phyloP scores from a whole-genome alignment of 2,888 invertebrate species.

The Operophtera brumata region DNA sequence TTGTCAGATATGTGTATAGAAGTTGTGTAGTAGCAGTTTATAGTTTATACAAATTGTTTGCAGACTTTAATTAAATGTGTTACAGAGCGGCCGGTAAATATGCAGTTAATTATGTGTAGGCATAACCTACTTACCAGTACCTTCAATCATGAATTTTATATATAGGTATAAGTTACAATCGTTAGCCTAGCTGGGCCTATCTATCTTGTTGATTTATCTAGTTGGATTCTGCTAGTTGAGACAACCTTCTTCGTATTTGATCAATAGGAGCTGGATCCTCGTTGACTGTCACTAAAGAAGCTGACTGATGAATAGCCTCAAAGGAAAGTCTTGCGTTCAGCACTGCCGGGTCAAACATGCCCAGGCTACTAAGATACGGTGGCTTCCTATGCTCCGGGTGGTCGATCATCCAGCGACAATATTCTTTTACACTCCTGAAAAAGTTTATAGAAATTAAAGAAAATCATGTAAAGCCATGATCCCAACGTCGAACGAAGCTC shows the following conservation, averaged over 20 bases:
- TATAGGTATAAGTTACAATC: too few species aligned
- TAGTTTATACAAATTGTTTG: too few species aligned
- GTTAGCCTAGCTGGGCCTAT: not conserved
- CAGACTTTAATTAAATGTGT: too few species aligned
- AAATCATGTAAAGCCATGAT: too few species aligned
- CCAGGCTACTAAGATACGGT: slow-evolving; percentile 75
- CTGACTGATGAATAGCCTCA: slow-evolving; percentile 46
- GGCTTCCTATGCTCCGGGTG: slow-evolving; percentile 78
- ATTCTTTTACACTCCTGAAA: slow-evolving; percentile 80
- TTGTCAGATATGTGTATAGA: not conserved
- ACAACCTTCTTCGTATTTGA: slow-evolving; percentile 57
- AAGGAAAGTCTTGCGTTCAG: slow-evolving; percentile 61
- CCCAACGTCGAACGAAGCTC: too few species aligned
- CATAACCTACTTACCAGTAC: too few species aligned
- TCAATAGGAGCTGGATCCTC: slow-evolving; percentile 56
- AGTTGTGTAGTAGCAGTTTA: too few species aligned
- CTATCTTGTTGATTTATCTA: slow-evolving; percentile 1
- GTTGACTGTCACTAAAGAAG: slow-evolving; percentile 32
- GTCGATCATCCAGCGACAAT: slow-evolving; percentile 79
- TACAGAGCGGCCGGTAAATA: too few species aligned
- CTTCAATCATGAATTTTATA: too few species aligned
- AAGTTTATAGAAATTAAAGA: too few species aligned
- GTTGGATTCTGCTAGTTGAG: slow-evolving; percentile 53
- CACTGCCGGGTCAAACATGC: slow-evolving; percentile 73
- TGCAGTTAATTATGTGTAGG: too few species aligned